Base-by-base conservation (phyloP, 2,113 vertebrate species). In the Caranx ignobilis region DNA sequence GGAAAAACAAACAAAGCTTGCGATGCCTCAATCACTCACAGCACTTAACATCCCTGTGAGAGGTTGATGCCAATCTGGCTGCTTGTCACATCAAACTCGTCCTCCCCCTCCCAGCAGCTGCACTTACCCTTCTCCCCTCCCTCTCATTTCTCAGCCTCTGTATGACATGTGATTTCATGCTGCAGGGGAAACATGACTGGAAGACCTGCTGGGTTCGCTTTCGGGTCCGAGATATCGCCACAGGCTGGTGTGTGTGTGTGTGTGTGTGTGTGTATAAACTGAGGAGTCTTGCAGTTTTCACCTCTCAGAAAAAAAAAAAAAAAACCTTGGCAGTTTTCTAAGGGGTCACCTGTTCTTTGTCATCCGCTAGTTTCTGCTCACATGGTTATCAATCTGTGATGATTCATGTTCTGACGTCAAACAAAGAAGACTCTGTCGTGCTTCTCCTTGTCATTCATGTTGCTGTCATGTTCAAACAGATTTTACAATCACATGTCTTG, bases 41-140 rank as follows among this genome's bases (percentile, higher is more conserved):
- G 81, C 83, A 88, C 72, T 90, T 87, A 88, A 85, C 78, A 75
- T 83, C 81, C 56, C 82, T 82, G 60, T 79, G 60, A 87, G 88
- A 88, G 83, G 83, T 66, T 88, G 88, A 90, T 83, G 89, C 86
- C 85, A 83, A 75, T 87, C 82, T 85, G 34, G 54, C 75, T 71
- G 71, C 76, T 69, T 78, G 86, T 84, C 89, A 83, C 79, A 83
- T 87, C 88, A 65, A 87, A 84, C 82, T 39, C 75, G 34, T 65
- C 70, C 77, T 83, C 67, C 60, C 48, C 10, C 66, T 64, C 48
- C 16, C 39, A 66, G 75, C 59, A 3, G 9, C 71, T 61, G 69
- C 75, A 74, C 82, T 75, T 66, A 60, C 82, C 31, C 50, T 45
- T 31, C 10, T 43, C 71, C 43, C 39, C 72, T 67, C 69, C 54